A percentile compares a stretch with the other conserved stretches of the same genome.
These are phyloP conservation scores for Poeciliopsis paucimaculata DNA, from an alignment of 2,797 vertebrate genomes.

Conservation along the genomic window DNA sequence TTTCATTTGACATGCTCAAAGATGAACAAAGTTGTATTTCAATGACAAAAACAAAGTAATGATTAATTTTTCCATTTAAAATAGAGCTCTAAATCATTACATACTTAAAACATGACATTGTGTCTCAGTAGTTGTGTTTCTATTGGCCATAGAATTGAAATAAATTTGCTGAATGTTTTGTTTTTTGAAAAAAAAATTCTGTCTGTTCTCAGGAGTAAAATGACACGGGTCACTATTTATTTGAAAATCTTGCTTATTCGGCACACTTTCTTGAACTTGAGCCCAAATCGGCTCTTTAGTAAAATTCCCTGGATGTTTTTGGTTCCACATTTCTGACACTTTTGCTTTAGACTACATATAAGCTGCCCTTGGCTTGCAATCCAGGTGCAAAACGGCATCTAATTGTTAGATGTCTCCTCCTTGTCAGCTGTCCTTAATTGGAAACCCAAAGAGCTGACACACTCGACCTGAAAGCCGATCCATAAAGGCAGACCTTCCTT, in stretches of 20 bases:
- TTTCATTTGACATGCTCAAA: neutral
- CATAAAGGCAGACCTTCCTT: slow-evolving; percentile 10
- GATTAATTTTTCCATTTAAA: too few species aligned
- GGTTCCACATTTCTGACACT: neutral
- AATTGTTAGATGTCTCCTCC: slow-evolving; percentile 9
- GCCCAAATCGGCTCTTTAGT: neutral
- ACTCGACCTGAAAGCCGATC: slow-evolving; percentile 22
- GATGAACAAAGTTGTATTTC: neutral
- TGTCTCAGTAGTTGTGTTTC: too few species aligned
- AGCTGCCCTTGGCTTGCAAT: neutral
- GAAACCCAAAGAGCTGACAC: slow-evolving; percentile 27
- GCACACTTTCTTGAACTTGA: neutral
- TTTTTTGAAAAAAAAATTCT: too few species aligned
- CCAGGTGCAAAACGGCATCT: neutral
- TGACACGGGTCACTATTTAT: neutral
- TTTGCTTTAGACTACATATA: neutral
- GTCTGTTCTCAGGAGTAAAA: neutral
- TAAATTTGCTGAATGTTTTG: too few species aligned
- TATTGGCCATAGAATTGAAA: too few species aligned
- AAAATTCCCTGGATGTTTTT: neutral
- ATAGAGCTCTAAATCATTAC: too few species aligned
- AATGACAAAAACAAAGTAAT: neutral
- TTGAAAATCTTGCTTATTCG: neutral
- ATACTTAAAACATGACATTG: too few species aligned
- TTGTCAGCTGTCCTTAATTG: slow-evolving; percentile 40